Evolutionary conservation across 2,113 vertebrate species (phyloP).

Genomic region (Actenoides lindsayi): DNA sequence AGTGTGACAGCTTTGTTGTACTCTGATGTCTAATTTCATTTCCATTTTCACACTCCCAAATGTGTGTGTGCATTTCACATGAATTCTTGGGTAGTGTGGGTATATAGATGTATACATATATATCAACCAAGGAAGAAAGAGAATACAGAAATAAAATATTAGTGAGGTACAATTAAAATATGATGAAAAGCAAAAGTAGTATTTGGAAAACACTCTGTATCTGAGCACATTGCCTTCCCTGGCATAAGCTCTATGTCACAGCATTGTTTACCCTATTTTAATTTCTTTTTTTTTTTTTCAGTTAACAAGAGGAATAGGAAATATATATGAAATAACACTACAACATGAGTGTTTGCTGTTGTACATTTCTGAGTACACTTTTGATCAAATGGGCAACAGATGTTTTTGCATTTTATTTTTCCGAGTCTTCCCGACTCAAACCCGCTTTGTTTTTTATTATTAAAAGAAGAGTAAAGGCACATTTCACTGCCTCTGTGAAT

Average conservation of each 20-base stretch:
- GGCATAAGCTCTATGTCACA: background rate
- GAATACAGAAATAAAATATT: background rate
- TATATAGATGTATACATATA: background rate
- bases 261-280: background rate
- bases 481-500: background rate
- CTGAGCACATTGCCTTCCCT: background rate
- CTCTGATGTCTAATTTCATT: conserved; percentile 30
- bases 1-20: conserved; percentile 37
- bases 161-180: background rate
- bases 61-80: background rate
- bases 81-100: background rate
- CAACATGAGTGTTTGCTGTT: fast-evolving
- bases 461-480: background rate
- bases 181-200: background rate
- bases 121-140: background rate
- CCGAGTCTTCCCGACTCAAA: background rate
- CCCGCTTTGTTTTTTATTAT: background rate
- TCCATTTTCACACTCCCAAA: background rate
- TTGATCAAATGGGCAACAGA: background rate
- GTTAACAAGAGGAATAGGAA: background rate
- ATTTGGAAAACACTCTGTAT: background rate
- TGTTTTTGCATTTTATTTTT: background rate
- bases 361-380: background rate
- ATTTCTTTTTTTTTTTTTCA: background rate
- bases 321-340: background rate